These are phyloP conservation scores for Brachionus rubens DNA, from an alignment of 1,140 invertebrate species.

Conservation along the genomic window DNA sequence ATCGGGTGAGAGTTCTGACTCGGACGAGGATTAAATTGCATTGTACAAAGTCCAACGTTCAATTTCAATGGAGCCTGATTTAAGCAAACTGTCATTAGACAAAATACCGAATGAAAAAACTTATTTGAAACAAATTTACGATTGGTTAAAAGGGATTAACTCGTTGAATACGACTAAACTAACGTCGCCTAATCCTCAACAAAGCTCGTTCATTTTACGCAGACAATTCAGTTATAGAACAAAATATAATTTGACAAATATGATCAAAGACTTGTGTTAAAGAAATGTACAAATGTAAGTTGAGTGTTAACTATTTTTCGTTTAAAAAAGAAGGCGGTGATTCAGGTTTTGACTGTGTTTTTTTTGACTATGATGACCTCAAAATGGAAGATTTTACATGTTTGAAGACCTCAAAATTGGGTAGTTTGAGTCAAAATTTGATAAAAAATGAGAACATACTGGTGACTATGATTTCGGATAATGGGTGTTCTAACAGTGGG, in stretches of 20 bases:
- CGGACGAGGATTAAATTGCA: neutral
- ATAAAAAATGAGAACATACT: neutral
- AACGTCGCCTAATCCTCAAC: neutral
- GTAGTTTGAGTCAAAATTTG: neutral
- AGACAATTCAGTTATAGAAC: conserved; percentile 18
- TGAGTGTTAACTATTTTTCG: conserved; percentile 13
- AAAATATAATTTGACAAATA: conserved; percentile 43
- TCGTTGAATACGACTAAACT: no score
- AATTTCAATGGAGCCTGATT: conserved; percentile 29
- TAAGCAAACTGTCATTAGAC: neutral
- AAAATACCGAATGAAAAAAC: conserved; percentile 5
- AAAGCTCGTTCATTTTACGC: neutral
- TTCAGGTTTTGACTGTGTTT: neutral
- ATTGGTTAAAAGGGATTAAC: conserved; percentile 23
- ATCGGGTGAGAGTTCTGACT: neutral
- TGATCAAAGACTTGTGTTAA: conserved; percentile 24
- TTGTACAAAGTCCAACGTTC: conserved; percentile 12
- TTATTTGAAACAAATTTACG: conserved; percentile 1
- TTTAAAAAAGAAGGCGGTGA: conserved; percentile 2
- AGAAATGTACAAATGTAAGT: conserved; percentile 15
- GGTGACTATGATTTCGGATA: neutral
- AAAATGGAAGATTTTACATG: conserved; percentile 1
- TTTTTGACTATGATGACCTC: conserved; percentile 12
- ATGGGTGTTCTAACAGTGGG: neutral
- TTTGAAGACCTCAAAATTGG: conserved; percentile 1